phyloP scores from a whole-genome alignment of 2,113 vertebrate species.

The Eidolon helvum region DNA sequence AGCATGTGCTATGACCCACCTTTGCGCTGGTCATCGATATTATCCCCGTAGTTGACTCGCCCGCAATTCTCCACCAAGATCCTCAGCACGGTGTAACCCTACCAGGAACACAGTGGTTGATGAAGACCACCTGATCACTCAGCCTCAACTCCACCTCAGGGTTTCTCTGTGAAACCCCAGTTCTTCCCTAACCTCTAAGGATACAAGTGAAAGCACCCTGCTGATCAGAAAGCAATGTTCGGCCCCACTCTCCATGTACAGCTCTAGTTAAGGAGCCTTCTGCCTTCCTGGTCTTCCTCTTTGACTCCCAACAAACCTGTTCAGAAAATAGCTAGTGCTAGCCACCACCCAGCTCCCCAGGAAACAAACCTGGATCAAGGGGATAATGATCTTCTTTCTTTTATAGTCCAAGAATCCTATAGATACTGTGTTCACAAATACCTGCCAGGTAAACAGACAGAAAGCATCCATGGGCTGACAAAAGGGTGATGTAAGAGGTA shows the following conservation, averaged over 20 bases:
- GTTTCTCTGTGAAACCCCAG: background rate
- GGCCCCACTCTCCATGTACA: background rate
- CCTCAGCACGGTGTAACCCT: constrained; percentile 89
- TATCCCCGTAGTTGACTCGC: constrained; percentile 88
- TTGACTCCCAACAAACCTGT: background rate
- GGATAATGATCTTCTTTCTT: constrained; percentile 84
- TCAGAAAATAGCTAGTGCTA: background rate
- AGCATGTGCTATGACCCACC: constrained; percentile 78
- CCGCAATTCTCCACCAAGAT: constrained; percentile 96
- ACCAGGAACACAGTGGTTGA: constrained; percentile 4
- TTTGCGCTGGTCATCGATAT: constrained; percentile 93
- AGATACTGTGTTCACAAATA: constrained; percentile 92
- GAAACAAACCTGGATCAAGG: constrained; percentile 88
- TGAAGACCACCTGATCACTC: background rate
- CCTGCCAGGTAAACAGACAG: constrained; percentile 82
- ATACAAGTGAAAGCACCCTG: background rate
- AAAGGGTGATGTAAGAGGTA: background rate
- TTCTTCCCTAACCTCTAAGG: background rate
- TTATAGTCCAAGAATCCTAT: constrained; percentile 91
- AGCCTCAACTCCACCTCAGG: background rate
- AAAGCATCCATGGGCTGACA: background rate
- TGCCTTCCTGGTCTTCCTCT: background rate
- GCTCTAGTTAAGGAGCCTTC: background rate
- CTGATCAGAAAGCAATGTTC: background rate
- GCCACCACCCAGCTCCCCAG: background rate